Base-by-base conservation (phyloP, 2,888 invertebrate genomes). In the Trachelus troglodyta region DNA sequence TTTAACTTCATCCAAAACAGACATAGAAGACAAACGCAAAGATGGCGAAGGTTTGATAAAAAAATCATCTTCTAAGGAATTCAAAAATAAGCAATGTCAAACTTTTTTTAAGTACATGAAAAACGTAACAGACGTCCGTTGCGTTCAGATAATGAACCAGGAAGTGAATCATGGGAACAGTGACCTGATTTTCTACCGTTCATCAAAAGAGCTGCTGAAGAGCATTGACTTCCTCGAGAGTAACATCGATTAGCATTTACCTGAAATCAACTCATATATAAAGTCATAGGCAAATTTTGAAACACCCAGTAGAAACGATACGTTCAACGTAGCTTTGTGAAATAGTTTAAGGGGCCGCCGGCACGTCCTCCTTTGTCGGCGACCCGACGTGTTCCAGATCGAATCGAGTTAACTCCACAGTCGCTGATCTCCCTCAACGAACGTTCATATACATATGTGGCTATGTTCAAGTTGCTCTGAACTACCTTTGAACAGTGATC, bases 61-160 rank as follows among this genome's bases (percentile, higher is more conserved):
- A 40, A 40, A 40, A 6, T 40, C 40, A 40, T 1, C 40, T 40
- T 15, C 40, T 23, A 56, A 23, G 23, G 40, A 56, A 56, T 56
- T 56, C 2, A 56, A 2, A 56, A 56, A 56, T 15, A 56, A 23
- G 40, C 40, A 56, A 23, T 76, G 82, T 30, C 82, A 86, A 69
- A 86, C 86, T 56, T 85, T 85, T 78, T 81, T 85, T 77, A 84
- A 86, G 78, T 83, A 77, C 76, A 80, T 85, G 81, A 84, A 83
- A 37, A 85, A 84, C 69, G 31, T 84, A 31, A 81, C 82, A 12
- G 79, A 83, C 73, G 76, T 75, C 31, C 84, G 82, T 12, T 83
- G 82, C 73, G 33, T 80, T 12, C 81, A 85, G 68, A 81, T 85
- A 40, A 78, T 85, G 34, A 84, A 82, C 34, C 80, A 74, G 69